Evolutionary conservation across 2,888 invertebrate species (phyloP).

Genomic region (Mycalesis mineus): DNA sequence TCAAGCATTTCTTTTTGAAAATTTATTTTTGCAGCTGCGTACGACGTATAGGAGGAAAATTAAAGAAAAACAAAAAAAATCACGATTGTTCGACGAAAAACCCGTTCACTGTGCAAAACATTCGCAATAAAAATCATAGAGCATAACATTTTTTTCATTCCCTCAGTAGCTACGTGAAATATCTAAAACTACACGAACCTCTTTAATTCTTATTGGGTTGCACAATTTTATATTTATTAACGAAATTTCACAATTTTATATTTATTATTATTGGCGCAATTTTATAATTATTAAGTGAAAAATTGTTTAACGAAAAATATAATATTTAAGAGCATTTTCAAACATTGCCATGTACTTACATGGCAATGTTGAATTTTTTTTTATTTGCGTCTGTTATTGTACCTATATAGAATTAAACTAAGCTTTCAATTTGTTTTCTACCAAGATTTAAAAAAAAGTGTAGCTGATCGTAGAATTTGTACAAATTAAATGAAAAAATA

Average conservation of each 20-base stretch:
- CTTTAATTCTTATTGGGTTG: not conserved
- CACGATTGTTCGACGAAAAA: not conserved
- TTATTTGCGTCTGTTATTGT: no score
- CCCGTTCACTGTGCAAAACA: not conserved
- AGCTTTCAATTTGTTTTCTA: no score
- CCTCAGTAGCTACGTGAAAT: not conserved
- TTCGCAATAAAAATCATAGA: not conserved
- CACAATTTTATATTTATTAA: not conserved
- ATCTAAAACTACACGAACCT: not conserved
- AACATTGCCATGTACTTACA: no score
- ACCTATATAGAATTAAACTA: no score
- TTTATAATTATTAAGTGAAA: not conserved
- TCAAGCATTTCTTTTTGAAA: no score
- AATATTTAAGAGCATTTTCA: no score
- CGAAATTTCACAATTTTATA: no score
- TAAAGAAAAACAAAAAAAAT: not conserved
- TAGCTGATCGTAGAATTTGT: no score
- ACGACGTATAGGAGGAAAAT: not conserved
- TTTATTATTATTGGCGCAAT: not conserved
- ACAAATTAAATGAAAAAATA: no score
- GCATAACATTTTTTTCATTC: not conserved
- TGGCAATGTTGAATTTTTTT: no score
- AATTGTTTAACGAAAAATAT: no score
- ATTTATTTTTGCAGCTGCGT: not conserved
- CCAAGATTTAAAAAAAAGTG: no score